Evolutionary conservation across 2,113 vertebrate genomes (phyloP), one percentile per base, ranked within the genome.

Genomic region (Ellobius talpinus): DNA sequence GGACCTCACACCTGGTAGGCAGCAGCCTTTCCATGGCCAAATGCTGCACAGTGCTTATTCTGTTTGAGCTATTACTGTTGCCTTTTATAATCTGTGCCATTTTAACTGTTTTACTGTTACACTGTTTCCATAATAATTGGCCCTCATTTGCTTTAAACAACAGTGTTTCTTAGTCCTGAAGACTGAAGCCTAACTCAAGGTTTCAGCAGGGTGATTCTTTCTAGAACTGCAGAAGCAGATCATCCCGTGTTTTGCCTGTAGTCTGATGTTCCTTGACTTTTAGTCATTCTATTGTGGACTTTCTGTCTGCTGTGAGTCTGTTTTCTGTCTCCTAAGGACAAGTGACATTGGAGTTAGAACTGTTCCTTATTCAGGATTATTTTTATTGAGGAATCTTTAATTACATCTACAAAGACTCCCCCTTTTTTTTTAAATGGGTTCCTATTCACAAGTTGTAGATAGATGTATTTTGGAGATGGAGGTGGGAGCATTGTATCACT

Each of bases 151-250:
- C 45, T 94, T 95, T 77, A 90, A 79, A 70, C 21, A 85, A 52
- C 7, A 84, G 77, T 70, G 33, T 87, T 92, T 66, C 50, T 89
- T 6, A 58, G 13, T 94, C 90, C 33, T 95, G 17, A 55, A 95
- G 58, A 68, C 45, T 61, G 65, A 90, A 74, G 16, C 61, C 26
- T 91, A 61, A 86, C 63, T 91, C 12, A 87, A 14, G 66, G 16
- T 68, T 58, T 55, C 36, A 65, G 39, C 39, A 88, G 39, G 12
- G 16, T 66, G 82, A 6, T 78, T 84, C 14, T 26, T 87, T 65
- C 8, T 93, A 66, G 70, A 78, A 36, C 65, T 7, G n/a, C 70
- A 81, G 65, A 73, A 87, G 92, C 23, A 78, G 61, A 47, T n/a
- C 11, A 9, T 81, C 88, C 10, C 2, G 4, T 33, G 76, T 65